Evolutionary conservation across 2,797 vertebrate species (phyloP).

Genomic region (Danio jaintianensis): DNA sequence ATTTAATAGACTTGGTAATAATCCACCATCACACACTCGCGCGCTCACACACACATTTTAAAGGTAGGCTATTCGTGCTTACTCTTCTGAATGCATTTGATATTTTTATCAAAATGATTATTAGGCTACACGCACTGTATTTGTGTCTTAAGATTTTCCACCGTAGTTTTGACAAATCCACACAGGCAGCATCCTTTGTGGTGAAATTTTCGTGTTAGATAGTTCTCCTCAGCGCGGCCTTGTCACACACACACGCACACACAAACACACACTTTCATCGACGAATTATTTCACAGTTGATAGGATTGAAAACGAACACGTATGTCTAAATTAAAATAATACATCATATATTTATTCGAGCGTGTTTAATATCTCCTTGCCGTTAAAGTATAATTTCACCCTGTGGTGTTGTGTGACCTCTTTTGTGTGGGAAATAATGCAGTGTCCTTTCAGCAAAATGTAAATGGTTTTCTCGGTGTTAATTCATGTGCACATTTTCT

Average conservation of each 20-base stretch:
- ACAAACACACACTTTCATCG: slow-evolving; percentile 1
- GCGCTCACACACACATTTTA: slow-evolving; percentile 26
- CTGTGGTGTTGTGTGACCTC: slow-evolving; percentile 31
- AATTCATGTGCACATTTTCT: neutral
- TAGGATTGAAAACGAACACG: slow-evolving; percentile 6
- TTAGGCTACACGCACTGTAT: neutral
- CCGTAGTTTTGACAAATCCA: neutral
- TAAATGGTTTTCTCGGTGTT: slow-evolving; percentile 6
- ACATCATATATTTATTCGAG: slow-evolving; percentile 7
- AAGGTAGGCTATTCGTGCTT: neutral
- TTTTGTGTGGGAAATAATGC: slow-evolving; percentile 20
- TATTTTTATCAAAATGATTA: neutral
- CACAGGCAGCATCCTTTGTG: neutral
- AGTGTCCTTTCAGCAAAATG: slow-evolving; percentile 3
- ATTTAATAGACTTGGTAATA: slow-evolving; percentile 26
- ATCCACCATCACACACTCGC: neutral
- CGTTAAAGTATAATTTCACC: neutral
- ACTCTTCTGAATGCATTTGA: neutral
- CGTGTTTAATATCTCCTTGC: slow-evolving; percentile 7
- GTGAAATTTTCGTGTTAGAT: neutral
- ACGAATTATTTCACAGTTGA: neutral
- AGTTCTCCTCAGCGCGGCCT: slow-evolving; percentile 26
- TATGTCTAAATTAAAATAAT: slow-evolving; percentile 13
- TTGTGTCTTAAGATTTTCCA: neutral
- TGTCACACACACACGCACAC: neutral